These are phyloP conservation scores for Caracal caracal DNA, from an alignment of 2,113 vertebrate genomes.

Conservation along the genomic window DNA sequence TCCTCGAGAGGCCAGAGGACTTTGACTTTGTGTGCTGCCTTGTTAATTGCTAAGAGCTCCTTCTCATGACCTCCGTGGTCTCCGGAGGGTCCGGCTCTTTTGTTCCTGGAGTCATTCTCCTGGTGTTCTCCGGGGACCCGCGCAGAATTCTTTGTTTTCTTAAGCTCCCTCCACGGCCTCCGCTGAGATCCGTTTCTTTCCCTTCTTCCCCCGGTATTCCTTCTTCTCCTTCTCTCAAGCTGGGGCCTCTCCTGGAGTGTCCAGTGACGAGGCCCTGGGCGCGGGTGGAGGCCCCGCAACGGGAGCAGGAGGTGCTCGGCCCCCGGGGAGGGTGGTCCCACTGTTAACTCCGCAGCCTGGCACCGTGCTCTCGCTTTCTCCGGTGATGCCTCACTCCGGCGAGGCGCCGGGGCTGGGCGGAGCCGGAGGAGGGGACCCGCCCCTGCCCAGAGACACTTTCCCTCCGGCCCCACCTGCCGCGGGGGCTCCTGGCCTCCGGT, in stretches of 20 bases:
- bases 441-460: background rate
- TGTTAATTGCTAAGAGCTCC: background rate
- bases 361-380: background rate
- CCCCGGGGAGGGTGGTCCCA: background rate
- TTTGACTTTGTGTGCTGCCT: rapidly evolving
- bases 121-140: background rate
- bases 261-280: background rate
- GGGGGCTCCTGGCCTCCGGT: background rate
- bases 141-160: background rate
- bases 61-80: background rate
- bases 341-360: rapidly evolving
- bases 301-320: background rate
- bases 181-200: background rate
- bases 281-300: background rate
- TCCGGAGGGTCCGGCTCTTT: background rate
- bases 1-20: background rate
- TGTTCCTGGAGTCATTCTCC: background rate
- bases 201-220: rapidly evolving
- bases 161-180: background rate
- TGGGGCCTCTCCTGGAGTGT: no score
- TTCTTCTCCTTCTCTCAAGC: background rate
- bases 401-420: no score
- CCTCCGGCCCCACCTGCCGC: background rate
- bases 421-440: rapidly evolving
- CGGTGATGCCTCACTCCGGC: rapidly evolving